Evolutionary conservation across 2,888 invertebrate genomes (phyloP), one percentile per base, ranked within the genome.

Genomic region (Meganola albula): DNA sequence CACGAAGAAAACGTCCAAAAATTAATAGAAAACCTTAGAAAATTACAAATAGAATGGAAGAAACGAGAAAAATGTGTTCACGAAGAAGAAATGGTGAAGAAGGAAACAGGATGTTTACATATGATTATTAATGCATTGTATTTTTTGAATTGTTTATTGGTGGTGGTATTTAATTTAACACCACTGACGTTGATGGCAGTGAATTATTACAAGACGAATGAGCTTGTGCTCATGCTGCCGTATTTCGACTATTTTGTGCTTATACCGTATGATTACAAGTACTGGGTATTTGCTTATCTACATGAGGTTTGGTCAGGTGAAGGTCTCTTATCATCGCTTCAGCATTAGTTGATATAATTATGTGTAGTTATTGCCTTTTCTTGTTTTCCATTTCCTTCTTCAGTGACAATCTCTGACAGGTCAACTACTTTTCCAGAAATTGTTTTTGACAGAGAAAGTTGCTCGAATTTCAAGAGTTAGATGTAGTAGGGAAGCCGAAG

Each of bases 241-340:
- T 71, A 62, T 40, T 31, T 70, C 13, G 59, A 63, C 10, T 53
- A 63, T 2, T 72, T 64, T 47, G 46, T 52, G 0, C 60, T 69
- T 26, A 48, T 64, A 14, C 56, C 71, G 3, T 51, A 58, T 4
- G 38, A 69, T 23, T 29, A 63, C 2, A 52, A 44, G 11, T 62
- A 56, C 24, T 71, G 68, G 68, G 58, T 54, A 6, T 52, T 63
- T 32, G 54, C 54, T 8, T 71, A 67, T 28, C 20, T 65, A 4
- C 60, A 66, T 40, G 66, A 70, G 29, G 47, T 64, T 40, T 67
- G 67, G 66, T 51, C 64, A 40, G 63, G 71, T 70, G 41, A 41
- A 42, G 42, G 16, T 16, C 6, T 16, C 4, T 16, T 16, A 16
- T 16, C 4, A 16, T 16, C 4, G 4, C 4, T 16, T 16, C 6